Evolutionary conservation across 1,140 invertebrate species (phyloP).

Genomic region (Papilio xuthus): DNA sequence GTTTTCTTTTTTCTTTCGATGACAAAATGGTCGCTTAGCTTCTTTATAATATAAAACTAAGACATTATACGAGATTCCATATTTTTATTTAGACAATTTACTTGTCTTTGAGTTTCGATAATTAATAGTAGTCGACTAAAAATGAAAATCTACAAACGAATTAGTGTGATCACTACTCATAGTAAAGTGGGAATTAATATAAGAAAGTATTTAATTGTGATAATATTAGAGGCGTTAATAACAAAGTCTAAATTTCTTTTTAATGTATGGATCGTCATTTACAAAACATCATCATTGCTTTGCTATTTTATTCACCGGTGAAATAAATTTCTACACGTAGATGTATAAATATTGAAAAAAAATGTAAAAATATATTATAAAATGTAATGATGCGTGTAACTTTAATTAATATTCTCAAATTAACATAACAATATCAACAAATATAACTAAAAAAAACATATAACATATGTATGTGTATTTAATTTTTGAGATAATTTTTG

Average conservation of each 20-base stretch:
- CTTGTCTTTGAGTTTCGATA: background rate
- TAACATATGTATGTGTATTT: background rate
- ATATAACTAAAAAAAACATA: background rate
- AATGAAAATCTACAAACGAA: background rate
- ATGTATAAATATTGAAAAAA: slow-evolving; percentile 41
- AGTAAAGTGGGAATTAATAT: background rate
- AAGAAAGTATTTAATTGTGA: slow-evolving; percentile 17
- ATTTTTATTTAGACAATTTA: background rate
- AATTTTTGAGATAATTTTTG: background rate
- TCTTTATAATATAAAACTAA: background rate
- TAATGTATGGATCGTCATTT: background rate
- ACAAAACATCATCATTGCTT: background rate
- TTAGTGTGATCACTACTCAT: background rate
- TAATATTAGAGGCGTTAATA: slow-evolving; percentile 16
- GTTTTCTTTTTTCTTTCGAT: background rate
- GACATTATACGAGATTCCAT: background rate
- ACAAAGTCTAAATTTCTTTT: slow-evolving; percentile 10
- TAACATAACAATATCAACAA: background rate
- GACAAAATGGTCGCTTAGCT: background rate
- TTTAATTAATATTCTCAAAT: slow-evolving; percentile 22
- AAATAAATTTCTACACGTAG: slow-evolving; percentile 71
- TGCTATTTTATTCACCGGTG: slow-evolving; percentile 47
- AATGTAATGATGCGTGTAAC: slow-evolving; percentile 7
- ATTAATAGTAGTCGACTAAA: too few species aligned
- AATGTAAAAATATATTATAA: slow-evolving; percentile 25